These are phyloP conservation scores for Nesogale talazaci DNA, from an alignment of 2,113 vertebrate genomes.

Conservation along the genomic window DNA sequence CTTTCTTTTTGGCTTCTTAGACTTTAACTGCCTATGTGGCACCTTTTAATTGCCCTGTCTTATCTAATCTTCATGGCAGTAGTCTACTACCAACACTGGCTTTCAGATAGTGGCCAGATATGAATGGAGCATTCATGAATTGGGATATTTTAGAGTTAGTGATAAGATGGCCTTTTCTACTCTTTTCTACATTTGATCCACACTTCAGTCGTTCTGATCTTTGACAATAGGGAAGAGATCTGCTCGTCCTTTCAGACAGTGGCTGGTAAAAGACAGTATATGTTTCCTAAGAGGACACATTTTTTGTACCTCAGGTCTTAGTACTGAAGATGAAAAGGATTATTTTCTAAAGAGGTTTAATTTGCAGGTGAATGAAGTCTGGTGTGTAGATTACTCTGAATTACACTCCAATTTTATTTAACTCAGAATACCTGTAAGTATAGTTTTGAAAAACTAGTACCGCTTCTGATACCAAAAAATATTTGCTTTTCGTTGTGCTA, in stretches of 20 bases:
- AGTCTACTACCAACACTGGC: conserved; percentile 57
- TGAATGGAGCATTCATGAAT: conserved; percentile 29
- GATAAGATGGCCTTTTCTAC: conserved; percentile 73
- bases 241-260: neutral
- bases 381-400: neutral
- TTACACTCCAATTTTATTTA: conserved; percentile 33
- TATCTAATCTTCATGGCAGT: conserved; percentile 82
- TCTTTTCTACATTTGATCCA: conserved; percentile 60
- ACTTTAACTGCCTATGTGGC: conserved; percentile 48
- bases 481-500: neutral
- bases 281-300: neutral
- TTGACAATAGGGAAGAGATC: neutral
- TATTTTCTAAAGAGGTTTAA: conserved; percentile 24
- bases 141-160: conserved; percentile 69
- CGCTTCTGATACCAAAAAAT: neutral
- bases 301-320: neutral
- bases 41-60: conserved; percentile 71
- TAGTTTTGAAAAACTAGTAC: neutral
- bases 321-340: neutral
- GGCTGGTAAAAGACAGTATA: neutral
- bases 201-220: neutral
- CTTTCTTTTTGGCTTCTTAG: conserved; percentile 27
- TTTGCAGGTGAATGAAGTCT: neutral
- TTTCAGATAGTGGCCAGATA: conserved; percentile 68
- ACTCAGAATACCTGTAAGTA: neutral